A percentile compares a stretch with the other conserved stretches of the same genome.
These are phyloP conservation scores for Drosophila rufa DNA, from an alignment of 1,140 invertebrate genomes.

Conservation along the genomic window DNA sequence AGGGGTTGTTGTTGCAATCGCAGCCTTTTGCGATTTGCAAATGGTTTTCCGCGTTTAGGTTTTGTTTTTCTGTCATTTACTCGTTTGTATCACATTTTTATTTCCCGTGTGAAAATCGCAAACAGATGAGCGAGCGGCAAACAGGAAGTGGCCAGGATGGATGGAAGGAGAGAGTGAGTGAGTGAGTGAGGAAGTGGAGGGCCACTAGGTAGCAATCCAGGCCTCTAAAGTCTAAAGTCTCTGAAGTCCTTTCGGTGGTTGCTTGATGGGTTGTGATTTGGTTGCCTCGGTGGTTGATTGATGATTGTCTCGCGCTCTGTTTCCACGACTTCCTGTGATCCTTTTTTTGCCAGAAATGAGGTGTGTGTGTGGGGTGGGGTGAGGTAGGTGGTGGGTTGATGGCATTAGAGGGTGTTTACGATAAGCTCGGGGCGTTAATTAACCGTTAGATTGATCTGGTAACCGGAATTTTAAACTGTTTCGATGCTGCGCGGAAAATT, in stretches of 20 bases:
- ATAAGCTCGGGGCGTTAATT: slow-evolving; percentile 47
- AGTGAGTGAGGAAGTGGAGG: slow-evolving; percentile 10
- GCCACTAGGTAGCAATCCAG: slow-evolving; percentile 34
- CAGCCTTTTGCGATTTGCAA: slow-evolving; percentile 71
- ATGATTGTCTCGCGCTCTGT: slow-evolving; percentile 50
- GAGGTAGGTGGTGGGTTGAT: slow-evolving; percentile 36
- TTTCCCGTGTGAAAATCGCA: slow-evolving; percentile 82
- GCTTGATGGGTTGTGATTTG: slow-evolving; percentile 69
- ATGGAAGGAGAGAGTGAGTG: slow-evolving; percentile 6
- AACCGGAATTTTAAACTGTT: slow-evolving; percentile 35
- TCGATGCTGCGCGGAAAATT: background rate
- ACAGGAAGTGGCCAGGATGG: slow-evolving; percentile 61
- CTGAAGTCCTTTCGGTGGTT: slow-evolving; percentile 64
- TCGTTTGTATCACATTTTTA: slow-evolving; percentile 80
- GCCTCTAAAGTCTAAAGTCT: slow-evolving; percentile 18
- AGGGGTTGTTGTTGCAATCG: slow-evolving; percentile 52
- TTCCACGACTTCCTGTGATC: slow-evolving; percentile 17
- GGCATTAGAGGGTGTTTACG: slow-evolving; percentile 53
- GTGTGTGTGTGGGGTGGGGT: background rate
- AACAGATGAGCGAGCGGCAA: slow-evolving; percentile 38
- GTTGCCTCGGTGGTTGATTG: slow-evolving; percentile 77
- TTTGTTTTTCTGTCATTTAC: slow-evolving; percentile 75
- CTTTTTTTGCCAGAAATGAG: slow-evolving; percentile 3
- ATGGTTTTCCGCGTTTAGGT: slow-evolving; percentile 82
- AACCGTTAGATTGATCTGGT: slow-evolving; percentile 43